Evolutionary conservation across 2,113 vertebrate genomes (phyloP).

Genomic region (Eclectus roratus): DNA sequence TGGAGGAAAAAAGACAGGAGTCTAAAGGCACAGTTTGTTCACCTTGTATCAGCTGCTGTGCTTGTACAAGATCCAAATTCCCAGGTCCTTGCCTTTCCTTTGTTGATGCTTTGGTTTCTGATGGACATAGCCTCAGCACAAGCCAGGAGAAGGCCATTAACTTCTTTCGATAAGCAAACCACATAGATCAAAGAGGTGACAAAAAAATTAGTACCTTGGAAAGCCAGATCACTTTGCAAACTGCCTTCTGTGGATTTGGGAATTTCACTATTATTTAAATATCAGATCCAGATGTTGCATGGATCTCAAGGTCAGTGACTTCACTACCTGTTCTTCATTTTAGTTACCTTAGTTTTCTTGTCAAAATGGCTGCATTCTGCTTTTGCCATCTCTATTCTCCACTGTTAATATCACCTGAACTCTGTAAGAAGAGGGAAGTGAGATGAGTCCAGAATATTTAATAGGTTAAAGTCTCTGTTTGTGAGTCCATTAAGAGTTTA

Average conservation of each 20-base stretch:
- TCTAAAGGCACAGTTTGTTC: background rate
- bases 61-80: background rate
- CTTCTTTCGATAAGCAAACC: background rate
- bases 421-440: background rate
- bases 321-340: background rate
- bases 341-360: background rate
- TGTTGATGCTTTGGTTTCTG: background rate
- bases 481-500: conserved; percentile 18
- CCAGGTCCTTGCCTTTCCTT: background rate
- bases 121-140: background rate
- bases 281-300: no score
- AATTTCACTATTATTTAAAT: background rate
- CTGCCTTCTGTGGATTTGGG: background rate
- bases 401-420: background rate
- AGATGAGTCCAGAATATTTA: background rate
- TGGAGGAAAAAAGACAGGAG: background rate
- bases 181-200: fast-evolving
- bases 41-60: background rate
- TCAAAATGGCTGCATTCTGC: background rate
- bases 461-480: background rate
- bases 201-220: background rate
- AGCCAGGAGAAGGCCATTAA: background rate
- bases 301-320: background rate
- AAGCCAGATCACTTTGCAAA: background rate
- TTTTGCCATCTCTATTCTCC: background rate